A percentile compares a stretch with the other conserved stretches of the same genome.
Evolutionary conservation across 1,140 invertebrate species (phyloP).

Genomic region (Wasmannia auropunctata): DNA sequence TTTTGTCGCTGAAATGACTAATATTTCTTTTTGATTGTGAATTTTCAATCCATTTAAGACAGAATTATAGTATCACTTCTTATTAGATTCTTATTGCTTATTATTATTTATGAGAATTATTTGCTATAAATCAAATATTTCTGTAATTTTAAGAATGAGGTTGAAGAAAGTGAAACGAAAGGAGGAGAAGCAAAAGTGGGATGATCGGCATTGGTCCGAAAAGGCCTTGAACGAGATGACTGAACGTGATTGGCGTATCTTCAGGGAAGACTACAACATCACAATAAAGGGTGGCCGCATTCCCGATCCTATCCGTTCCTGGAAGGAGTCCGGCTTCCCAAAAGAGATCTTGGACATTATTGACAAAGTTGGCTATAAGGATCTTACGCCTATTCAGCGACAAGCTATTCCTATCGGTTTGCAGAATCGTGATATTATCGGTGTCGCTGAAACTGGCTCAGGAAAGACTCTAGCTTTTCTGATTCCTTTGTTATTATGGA

Average conservation of each 20-base stretch:
- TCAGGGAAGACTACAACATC: conserved; percentile 99
- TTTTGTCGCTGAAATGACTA: not conserved
- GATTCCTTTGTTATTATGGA: conserved; percentile 99
- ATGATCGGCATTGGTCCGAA: conserved; percentile 99
- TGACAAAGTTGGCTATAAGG: conserved; percentile 98
- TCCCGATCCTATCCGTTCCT: conserved; percentile 97
- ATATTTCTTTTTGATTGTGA: not conserved
- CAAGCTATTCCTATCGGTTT: conserved; percentile 99
- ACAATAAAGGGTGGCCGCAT: conserved; percentile 99
- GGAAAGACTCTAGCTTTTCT: conserved; percentile 99
- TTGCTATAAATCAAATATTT: conserved; percentile 2
- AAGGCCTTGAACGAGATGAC: conserved; percentile 98
- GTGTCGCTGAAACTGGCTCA: conserved; percentile 99
- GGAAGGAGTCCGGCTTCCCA: conserved; percentile 97
- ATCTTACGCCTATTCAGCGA: conserved; percentile 99
- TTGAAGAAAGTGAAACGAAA: conserved; percentile 97
- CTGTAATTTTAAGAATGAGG: conserved; percentile 87
- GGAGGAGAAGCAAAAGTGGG: conserved; percentile 99
- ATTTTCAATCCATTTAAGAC: not conserved
- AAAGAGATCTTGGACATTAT: conserved; percentile 98
- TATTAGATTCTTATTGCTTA: not conserved
- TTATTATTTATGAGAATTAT: not conserved
- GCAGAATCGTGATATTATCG: conserved; percentile 99
- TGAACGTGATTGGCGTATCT: conserved; percentile 99
- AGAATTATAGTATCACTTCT: no score